phyloP scores from a whole-genome alignment of 2,113 vertebrate genomes.

The Etheostoma cragini region DNA sequence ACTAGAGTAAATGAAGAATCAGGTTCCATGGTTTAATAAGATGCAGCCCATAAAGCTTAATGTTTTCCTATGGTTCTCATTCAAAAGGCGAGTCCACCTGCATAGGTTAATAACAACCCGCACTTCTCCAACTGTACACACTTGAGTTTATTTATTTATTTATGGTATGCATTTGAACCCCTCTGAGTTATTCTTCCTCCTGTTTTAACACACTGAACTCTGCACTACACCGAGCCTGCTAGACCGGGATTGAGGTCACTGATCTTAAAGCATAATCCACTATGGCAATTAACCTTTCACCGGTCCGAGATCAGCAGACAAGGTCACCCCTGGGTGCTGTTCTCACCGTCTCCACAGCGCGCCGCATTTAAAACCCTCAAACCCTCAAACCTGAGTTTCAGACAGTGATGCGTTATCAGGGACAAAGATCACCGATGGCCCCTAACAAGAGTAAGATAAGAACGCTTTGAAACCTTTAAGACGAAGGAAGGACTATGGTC shows the following conservation, averaged over 20 bases:
- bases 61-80: conserved; percentile 9
- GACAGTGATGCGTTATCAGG: conserved; percentile 51
- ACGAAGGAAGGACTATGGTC: background rate
- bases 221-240: conserved; percentile 54
- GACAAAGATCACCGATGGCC: conserved; percentile 11
- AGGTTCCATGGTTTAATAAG: background rate
- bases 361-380: conserved; percentile 62
- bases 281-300: conserved; percentile 85
- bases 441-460: background rate
- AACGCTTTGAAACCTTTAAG: background rate
- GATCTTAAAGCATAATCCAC: conserved; percentile 83
- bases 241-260: conserved; percentile 76
- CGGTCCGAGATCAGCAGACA: conserved; percentile 80
- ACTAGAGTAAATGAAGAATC: conserved; percentile 1
- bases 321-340: conserved; percentile 83
- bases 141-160: background rate
- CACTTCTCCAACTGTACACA: conserved; percentile 55
- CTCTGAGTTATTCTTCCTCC: conserved; percentile 12
- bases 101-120: background rate
- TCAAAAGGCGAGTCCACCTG: conserved; percentile 24
- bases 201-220: conserved; percentile 63
- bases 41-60: background rate
- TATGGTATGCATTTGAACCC: conserved; percentile 5
- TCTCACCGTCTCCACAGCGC: conserved; percentile 70
- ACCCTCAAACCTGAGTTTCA: conserved; percentile 50